Base-by-base conservation (phyloP, 2,888 invertebrate species). In the Penaeus monodon region DNA sequence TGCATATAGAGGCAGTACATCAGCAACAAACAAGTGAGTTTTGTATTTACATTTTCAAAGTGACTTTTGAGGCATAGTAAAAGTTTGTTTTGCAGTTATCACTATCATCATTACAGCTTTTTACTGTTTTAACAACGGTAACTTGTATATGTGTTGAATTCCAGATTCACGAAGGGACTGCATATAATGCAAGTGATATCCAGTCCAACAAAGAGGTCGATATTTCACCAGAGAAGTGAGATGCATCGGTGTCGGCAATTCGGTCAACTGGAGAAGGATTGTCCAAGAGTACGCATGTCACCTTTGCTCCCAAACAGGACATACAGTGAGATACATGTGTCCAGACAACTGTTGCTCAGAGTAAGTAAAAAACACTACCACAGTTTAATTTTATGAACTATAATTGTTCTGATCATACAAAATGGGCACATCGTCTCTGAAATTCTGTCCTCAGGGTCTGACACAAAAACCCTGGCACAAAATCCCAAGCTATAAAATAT, bases 1-100 rank as follows among this genome's bases (percentile, higher is more conserved):
- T 83, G 64, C 64, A 83, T 24, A 64, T 87, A 38, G 63, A 70
- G 38, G 73, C 38, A 68, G 63, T 87, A 29, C 86, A 87, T 74
- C 14, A 38, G 4, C 86, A 87, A 44, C 86, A 87, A 57, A 68
- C 86, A 83, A 70, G 86, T 87, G 29, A 73, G 86, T 82, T 38
- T 44, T 33, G 24, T 38, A 3, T n/a, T 49, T 29, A 17, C 14
- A 57, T 20, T 57, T 57, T 57, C 57, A 57, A 20, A 57, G 57
- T 57, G 17, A 57, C 3, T 57, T 17, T 57, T 57, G 49, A 57
- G 17, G 49, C 49, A 57, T 57, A 57, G 17, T 57, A 57, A 57
- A 57, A 38, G 12, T 29, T 29, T 65, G 27, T 65, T 27, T 65
- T 63, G 24, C 63, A n/a, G 2, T 57, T 64, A 29, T 79, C 63